Evolutionary conservation across 2,113 vertebrate genomes (phyloP).

Genomic region (Procavia capensis): DNA sequence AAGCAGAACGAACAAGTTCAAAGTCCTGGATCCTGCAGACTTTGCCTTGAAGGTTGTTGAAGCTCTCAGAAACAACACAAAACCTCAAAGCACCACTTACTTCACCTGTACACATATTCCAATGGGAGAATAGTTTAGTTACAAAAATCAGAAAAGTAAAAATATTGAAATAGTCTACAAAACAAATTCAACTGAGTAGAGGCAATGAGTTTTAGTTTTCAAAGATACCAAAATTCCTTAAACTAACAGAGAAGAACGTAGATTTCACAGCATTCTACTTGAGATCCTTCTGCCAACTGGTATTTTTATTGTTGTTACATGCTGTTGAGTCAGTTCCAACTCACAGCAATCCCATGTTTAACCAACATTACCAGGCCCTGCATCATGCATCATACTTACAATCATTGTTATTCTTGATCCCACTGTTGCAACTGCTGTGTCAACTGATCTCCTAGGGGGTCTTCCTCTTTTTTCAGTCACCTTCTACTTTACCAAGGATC

Average conservation of each 20-base stretch:
- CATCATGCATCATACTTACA: no score
- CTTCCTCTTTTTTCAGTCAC: no score
- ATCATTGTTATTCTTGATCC: no score
- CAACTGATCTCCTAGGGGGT: no score
- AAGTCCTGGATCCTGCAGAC: background rate
- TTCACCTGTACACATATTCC: background rate
- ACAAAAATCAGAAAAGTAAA: background rate
- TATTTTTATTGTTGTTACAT: background rate
- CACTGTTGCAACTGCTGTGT: no score
- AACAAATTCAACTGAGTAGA: background rate
- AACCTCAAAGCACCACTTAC: background rate
- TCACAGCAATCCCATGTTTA: no score
- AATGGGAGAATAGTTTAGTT: background rate
- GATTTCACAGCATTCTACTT: background rate
- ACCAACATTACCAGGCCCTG: no score
- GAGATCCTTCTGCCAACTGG: background rate
- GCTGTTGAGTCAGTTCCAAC: no score
- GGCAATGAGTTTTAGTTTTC: constrained; percentile 15
- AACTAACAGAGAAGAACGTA: constrained; percentile 25
- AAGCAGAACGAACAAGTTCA: no score
- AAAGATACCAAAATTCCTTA: background rate
- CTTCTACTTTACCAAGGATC: no score
- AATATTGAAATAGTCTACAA: constrained; percentile 2
- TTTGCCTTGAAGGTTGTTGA: background rate
- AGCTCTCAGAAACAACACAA: background rate